Percentiles rank a stretch among this genome's conserved stretches.
Evolutionary conservation across 2,888 invertebrate genomes (phyloP).

Genomic region (Dynastes grantii): DNA sequence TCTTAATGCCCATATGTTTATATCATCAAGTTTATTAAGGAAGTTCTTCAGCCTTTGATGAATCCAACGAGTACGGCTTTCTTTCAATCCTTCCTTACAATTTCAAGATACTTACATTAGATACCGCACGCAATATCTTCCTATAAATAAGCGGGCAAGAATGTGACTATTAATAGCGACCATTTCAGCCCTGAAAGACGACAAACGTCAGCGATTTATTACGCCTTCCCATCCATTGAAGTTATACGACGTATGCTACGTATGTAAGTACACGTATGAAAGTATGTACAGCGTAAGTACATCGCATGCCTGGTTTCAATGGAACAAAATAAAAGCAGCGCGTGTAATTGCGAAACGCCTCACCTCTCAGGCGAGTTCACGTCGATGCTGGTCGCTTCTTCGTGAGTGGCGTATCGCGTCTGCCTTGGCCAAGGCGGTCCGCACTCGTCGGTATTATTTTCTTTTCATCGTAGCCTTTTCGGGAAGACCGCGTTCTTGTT

Average conservation of each 20-base stretch:
- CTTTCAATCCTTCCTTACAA: background rate
- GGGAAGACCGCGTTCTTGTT: constrained; percentile 1
- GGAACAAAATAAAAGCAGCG: constrained; percentile 32
- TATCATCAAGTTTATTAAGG: too few relatives aligned
- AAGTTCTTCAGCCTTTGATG: too few relatives aligned
- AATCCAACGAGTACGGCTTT: too few relatives aligned
- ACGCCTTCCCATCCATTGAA: constrained; percentile 9
- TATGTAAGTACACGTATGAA: too few relatives aligned
- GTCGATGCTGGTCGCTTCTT: too few relatives aligned
- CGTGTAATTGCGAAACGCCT: constrained; percentile 23
- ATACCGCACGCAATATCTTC: background rate
- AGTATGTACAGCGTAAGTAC: background rate
- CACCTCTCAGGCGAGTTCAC: background rate
- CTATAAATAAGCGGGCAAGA: constrained; percentile 14
- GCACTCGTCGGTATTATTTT: too few relatives aligned
- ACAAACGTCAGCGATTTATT: constrained; percentile 27
- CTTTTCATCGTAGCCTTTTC: background rate
- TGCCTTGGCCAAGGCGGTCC: background rate
- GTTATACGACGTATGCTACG: constrained; percentile 15
- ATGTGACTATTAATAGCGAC: constrained; percentile 23
- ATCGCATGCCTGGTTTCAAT: constrained; percentile 16
- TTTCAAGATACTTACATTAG: background rate
- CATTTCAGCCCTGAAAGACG: constrained; percentile 17
- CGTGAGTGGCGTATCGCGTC: constrained; percentile 18
- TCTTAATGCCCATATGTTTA: too few relatives aligned